Evolutionary conservation across 2,797 vertebrate genomes (phyloP).

Genomic region (Sphenopsis melanotis): DNA sequence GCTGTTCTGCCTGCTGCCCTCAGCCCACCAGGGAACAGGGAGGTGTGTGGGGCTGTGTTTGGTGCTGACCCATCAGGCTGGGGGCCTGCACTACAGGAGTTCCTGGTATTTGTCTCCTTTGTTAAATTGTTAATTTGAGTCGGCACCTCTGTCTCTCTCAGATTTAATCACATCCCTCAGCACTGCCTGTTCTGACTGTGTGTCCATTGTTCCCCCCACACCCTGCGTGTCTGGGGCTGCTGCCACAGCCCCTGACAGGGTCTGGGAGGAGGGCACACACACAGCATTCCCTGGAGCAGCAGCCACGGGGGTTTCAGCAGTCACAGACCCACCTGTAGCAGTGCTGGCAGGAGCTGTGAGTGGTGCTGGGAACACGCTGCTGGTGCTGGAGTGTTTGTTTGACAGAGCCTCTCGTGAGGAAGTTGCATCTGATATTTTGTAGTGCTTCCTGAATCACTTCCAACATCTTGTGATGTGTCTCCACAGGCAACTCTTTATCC

Average conservation of each 20-base stretch:
- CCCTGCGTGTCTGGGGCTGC: background rate
- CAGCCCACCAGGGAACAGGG: too few relatives aligned
- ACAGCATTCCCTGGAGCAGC: background rate
- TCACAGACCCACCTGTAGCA: background rate
- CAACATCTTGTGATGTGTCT: background rate
- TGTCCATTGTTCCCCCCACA: background rate
- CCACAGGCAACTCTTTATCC: constrained; percentile 20
- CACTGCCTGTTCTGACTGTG: background rate
- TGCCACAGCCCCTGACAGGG: background rate
- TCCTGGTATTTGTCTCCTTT: background rate
- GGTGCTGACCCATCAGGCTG: background rate
- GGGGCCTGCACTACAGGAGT: background rate
- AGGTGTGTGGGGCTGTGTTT: background rate
- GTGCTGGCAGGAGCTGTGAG: background rate
- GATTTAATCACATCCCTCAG: background rate
- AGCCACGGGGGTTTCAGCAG: background rate
- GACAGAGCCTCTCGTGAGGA: background rate
- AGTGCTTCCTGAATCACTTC: constrained; percentile 36
- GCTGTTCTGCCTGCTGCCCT: background rate
- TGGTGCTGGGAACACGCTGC: background rate
- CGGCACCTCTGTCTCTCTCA: background rate
- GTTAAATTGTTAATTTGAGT: background rate
- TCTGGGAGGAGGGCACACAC: background rate
- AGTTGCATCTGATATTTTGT: background rate
- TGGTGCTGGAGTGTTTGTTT: background rate